Base-by-base conservation (phyloP, 2,113 vertebrate species). In the Todiramphus chloris region DNA sequence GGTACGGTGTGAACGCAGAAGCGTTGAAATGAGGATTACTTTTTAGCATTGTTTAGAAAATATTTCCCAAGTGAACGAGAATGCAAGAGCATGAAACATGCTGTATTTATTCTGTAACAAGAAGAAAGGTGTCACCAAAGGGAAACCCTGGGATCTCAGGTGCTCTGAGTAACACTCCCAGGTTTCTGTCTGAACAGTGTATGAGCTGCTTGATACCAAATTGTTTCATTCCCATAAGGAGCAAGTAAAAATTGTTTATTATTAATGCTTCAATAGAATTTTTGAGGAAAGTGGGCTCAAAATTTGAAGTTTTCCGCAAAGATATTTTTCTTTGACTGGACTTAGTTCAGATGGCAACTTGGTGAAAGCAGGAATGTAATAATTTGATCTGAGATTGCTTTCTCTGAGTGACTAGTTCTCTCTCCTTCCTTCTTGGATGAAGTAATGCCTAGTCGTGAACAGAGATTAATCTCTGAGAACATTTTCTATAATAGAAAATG, bases 381-480 rank as follows among this genome's bases (percentile, higher is more conserved):
- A 64, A 67, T 58, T 76, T 92, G 39, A 64, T 90, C 53, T 76
- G 58, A 77, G 59, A 88, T 86, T 93, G 41, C 67, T 90, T 92
- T 86, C 70, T 92, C 35, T 73, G 67, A 93, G 41, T 41, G 59
- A 69, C 48, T 73, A 86, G 59, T 76, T 94, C 77, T 53, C 31
- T 56, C 55, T 81, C 37, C 37, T 73, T 73, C 56, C 43, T 92
- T 66, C 63, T 56, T 76, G 72, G 79, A 77, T 93, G 75, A 95
- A 90, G 81, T 92, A 93, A 66, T 92, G 63, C 75, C 4, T 83
- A 75, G 66, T 73, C 2, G 0, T 41, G 62, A 94, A 33, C 44
- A 92, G 82, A 90, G 35, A 94, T 96, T 88, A 77, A 88, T 96
- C 79, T 95, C 48, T 68, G 62, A 76, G 85, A 90, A 96, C 83